Base-by-base conservation (phyloP, 2,797 vertebrate species). In the Sandelia bainsii region DNA sequence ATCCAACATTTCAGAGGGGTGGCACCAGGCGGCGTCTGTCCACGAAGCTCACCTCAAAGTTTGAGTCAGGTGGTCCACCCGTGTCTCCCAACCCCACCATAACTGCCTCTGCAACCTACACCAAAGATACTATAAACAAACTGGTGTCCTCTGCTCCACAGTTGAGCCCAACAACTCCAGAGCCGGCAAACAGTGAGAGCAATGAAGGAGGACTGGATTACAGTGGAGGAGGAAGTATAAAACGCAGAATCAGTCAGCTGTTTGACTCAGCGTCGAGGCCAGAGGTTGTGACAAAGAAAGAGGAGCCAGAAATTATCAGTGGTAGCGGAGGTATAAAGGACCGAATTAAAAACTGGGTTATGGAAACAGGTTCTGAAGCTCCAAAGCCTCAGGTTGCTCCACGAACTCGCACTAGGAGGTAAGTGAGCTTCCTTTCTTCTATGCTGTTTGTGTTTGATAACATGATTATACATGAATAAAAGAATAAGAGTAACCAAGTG, bases 11-110 rank as follows among this genome's bases (percentile, higher is more conserved):
- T 81, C 1, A 6, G 0, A 86, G 90, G 91, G 62, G 93, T 1
- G 87, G 87, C 44, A 32, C 48, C 65, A 95, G 95, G 22, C 93
- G 96, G 60, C 96, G 96, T 4, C 85, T 98, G 65, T 94, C 97
- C 10, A 42, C 87, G 78, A 89, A 96, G 65, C 94, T 98, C 74
- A 97, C 96, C 0, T 95, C 96, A 1, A 95, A 76, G 16, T 99
- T 97, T 53, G 94, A 97, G 90, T 89, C 80, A 17, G 90, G 57
- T 11, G 92, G 93, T 20, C 51, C 52, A 2, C 44, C 88, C 44
- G 62, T 78, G 22, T 85, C 79, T 76, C 91, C 77, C 62, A 76
- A 69, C 44, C 72, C 64, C 46, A 19, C 27, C 1, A 23, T 10
- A 19, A 25, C 40, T 4, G 12, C 29, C 19, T n/a, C 90, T 76